Evolutionary conservation across 2,113 vertebrate genomes (phyloP).

Genomic region (Tenebrosternarchus preto): DNA sequence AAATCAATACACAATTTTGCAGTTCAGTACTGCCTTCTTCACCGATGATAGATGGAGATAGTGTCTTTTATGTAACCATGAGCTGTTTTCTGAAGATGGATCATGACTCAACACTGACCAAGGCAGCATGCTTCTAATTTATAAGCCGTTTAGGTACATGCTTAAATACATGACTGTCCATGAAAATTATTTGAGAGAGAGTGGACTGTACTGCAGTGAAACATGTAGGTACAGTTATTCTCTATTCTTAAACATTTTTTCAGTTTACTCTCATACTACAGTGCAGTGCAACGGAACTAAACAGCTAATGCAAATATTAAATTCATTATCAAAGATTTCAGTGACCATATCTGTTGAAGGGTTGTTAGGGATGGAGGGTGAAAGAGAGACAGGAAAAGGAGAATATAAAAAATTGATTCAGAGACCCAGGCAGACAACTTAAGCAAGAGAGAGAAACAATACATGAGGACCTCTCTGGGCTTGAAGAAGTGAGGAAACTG

Average conservation of each 20-base stretch:
- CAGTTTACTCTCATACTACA: no score
- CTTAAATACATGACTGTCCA: background rate
- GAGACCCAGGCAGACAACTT: background rate
- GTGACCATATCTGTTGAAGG: background rate
- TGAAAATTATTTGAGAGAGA: background rate
- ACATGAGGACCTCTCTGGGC: background rate
- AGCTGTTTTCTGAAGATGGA: background rate
- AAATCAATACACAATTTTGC: no score
- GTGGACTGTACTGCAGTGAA: no score
- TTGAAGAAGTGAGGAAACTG: conserved; percentile 40
- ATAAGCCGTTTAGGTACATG: background rate
- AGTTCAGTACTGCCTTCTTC: no score
- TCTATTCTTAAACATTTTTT: no score
- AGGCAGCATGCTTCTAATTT: background rate
- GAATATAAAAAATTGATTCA: conserved; percentile 12
- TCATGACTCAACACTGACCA: background rate
- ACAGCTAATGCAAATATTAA: no score
- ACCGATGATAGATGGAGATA: no score
- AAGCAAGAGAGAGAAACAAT: conserved; percentile 8
- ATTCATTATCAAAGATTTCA: background rate
- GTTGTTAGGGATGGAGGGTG: background rate
- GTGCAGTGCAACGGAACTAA: no score
- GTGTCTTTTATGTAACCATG: background rate
- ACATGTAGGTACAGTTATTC: background rate
- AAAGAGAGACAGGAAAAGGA: background rate